Evolutionary conservation across 2,888 invertebrate species (phyloP).

Genomic region (Diploptera punctata): DNA sequence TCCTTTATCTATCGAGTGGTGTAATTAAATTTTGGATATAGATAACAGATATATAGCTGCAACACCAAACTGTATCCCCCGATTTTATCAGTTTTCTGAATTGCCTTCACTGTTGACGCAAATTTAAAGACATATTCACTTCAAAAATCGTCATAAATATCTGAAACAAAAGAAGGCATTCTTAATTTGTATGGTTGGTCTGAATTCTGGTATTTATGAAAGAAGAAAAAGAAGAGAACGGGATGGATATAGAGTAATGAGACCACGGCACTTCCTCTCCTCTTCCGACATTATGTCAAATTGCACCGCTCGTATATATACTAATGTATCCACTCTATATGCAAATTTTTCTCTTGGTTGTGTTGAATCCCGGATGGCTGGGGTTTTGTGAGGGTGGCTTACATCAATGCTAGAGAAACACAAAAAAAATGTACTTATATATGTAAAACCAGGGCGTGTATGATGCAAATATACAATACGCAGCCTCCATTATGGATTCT

Average conservation of each 20-base stretch:
- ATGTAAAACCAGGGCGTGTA: not conserved
- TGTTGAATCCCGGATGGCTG: not conserved
- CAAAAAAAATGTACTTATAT: not conserved
- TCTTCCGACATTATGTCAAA: constrained; percentile 24
- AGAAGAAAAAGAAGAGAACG: not conserved
- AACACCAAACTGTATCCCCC: too few species aligned
- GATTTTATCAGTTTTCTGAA: too few species aligned
- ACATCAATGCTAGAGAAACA: constrained; percentile 2
- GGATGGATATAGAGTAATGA: constrained; percentile 6
- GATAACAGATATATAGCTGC: too few species aligned
- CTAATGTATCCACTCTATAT: constrained; percentile 41
- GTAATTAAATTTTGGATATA: too few species aligned
- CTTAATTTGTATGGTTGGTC: too few species aligned
- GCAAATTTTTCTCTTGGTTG: constrained; percentile 30
- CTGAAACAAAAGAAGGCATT: too few species aligned
- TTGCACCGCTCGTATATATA: constrained; percentile 17
- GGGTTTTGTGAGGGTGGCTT: not conserved
- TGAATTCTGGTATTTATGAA: not conserved
- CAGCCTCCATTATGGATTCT: not conserved
- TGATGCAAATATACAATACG: constrained; percentile 4
- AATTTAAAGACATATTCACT: too few species aligned
- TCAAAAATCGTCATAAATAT: too few species aligned
- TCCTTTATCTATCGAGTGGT: too few species aligned
- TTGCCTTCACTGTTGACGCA: too few species aligned
- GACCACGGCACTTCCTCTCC: not conserved